Conservation (phyloP, 1,140 invertebrate genomes). For the Diabrotica virgifera region DNA sequence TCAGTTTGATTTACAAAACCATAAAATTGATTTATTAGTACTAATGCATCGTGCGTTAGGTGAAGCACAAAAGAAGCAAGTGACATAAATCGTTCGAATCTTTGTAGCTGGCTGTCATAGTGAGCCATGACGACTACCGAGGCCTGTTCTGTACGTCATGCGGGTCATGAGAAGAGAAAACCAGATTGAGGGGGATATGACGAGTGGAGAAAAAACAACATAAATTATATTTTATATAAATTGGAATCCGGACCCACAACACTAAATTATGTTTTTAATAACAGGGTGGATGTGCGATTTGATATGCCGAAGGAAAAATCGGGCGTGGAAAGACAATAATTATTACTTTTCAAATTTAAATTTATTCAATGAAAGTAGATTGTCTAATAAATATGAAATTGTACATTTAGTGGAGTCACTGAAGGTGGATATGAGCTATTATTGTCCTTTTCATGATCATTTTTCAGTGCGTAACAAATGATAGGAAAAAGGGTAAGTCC, state of each 20-base stretch:
- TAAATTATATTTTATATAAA: slow-evolving; percentile 26
- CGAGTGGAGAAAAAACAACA: slow-evolving; percentile 8
- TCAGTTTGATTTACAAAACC: slow-evolving; percentile 50
- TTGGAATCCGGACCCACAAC: slow-evolving; percentile 20
- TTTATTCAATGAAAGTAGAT: no score
- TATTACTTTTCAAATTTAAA: no score
- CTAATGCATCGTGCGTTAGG: slow-evolving; percentile 49
- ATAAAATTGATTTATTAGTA: slow-evolving; percentile 51
- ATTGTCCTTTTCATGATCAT: no score
- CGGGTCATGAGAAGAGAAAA: slow-evolving; percentile 24
- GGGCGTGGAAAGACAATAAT: no score
- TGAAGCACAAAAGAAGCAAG: slow-evolving; percentile 49
- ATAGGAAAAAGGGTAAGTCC: no score
- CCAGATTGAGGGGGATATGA: slow-evolving; percentile 20
- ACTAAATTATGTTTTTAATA: slow-evolving; percentile 23
- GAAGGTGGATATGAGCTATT: no score
- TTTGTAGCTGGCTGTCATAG: slow-evolving; percentile 46
- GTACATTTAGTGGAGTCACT: no score
- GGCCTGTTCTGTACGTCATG: slow-evolving; percentile 17
- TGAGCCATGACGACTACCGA: slow-evolving; percentile 16
- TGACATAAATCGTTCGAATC: slow-evolving; percentile 49
- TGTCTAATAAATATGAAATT: no score
- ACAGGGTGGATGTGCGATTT: slow-evolving; percentile 10
- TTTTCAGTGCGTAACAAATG: no score
- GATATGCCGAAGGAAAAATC: not conserved